phyloP scores from a whole-genome alignment of 2,113 vertebrate species.

The Struthidea cinerea region DNA sequence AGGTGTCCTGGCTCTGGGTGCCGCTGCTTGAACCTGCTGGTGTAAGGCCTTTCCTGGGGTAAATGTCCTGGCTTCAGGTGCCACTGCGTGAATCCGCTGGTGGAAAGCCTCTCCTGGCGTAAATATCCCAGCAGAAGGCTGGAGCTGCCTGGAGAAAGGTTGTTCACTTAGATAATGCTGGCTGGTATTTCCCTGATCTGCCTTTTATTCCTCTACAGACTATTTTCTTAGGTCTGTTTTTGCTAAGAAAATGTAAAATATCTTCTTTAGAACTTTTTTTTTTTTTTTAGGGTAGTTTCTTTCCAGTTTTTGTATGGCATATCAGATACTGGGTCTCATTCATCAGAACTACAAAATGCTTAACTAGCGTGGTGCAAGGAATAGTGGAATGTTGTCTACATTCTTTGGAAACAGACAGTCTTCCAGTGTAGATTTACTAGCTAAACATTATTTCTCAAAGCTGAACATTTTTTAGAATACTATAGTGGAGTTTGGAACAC shows the following conservation, averaged over 20 bases:
- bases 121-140: neutral
- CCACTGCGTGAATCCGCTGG: neutral
- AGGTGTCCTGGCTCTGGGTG: neutral
- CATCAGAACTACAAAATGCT: neutral
- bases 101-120: neutral
- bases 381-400: neutral
- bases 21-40: neutral
- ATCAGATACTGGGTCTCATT: neutral
- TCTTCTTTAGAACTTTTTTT: neutral
- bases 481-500: neutral
- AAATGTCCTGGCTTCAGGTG: neutral
- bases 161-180: neutral
- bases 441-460: neutral
- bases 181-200: neutral
- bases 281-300: neutral
- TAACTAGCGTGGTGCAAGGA: neutral
- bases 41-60: neutral
- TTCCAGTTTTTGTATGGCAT: neutral
- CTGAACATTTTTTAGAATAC: neutral
- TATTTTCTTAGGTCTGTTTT: neutral
- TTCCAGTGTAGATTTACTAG: neutral
- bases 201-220: neutral
- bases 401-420: neutral
- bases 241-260: neutral
- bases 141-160: neutral